These are phyloP conservation scores for Phalacrocorax carbo DNA, from an alignment of 2,113 vertebrate species.

Conservation along the genomic window DNA sequence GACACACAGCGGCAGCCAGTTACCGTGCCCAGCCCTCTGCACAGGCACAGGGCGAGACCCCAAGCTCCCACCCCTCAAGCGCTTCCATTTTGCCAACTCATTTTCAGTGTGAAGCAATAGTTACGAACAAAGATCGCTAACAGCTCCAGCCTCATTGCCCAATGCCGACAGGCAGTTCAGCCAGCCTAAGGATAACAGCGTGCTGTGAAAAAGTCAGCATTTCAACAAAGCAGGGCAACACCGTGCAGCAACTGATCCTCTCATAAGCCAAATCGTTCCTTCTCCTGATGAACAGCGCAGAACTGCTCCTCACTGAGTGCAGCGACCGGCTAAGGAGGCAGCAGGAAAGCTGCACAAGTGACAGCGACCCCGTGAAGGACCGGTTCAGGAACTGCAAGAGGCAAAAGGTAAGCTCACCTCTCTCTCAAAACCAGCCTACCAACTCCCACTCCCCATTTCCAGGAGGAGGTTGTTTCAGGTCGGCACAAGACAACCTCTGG, in stretches of 20 bases:
- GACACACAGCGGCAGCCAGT: background rate
- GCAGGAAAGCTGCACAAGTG: accelerated
- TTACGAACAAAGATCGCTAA: background rate
- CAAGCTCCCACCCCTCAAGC: background rate
- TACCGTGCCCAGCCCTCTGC: background rate
- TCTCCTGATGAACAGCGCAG: background rate
- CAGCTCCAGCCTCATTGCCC: background rate
- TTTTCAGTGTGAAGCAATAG: background rate
- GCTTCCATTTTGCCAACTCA: background rate
- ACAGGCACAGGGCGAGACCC: background rate
- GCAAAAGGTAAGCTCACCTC: background rate
- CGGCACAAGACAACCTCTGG: background rate
- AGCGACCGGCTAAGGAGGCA: accelerated
- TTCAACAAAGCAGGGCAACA: background rate
- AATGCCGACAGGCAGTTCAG: background rate
- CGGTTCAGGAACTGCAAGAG: background rate
- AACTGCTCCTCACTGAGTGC: accelerated
- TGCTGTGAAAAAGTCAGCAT: background rate
- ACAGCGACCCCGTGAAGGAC: background rate
- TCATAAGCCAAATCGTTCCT: background rate
- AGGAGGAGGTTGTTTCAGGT: background rate
- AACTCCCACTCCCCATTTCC: background rate
- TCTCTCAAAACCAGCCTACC: background rate
- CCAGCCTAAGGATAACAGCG: background rate
- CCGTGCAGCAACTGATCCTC: background rate